Evolutionary conservation across 2,797 vertebrate species (phyloP).

Genomic region (Steatocranus sp.): DNA sequence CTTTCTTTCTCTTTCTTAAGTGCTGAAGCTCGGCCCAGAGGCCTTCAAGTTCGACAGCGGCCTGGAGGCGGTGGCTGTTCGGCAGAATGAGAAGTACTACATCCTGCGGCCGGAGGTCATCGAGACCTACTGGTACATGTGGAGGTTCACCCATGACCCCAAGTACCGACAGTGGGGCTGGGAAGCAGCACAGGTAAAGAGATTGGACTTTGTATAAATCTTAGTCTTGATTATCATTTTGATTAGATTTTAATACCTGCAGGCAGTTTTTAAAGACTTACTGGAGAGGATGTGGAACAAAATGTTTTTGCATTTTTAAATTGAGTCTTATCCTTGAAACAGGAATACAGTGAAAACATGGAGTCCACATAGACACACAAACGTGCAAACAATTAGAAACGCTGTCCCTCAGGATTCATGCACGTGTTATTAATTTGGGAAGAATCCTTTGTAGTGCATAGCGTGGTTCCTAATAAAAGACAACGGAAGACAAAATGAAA

Average conservation of each 20-base stretch:
- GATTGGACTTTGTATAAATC: background rate
- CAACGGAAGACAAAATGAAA: background rate
- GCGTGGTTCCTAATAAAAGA: fast-evolving
- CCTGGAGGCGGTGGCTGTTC: slow-evolving; percentile 90
- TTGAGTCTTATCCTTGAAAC: background rate
- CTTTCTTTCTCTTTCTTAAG: slow-evolving; percentile 55
- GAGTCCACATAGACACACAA: background rate
- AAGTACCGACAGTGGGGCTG: slow-evolving; percentile 98
- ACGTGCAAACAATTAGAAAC: background rate
- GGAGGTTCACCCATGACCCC: slow-evolving; percentile 97
- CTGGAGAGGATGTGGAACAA: background rate
- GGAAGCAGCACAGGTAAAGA: slow-evolving; percentile 90
- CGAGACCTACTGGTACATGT: slow-evolving; percentile 99
- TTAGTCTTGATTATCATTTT: background rate
- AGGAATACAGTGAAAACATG: background rate
- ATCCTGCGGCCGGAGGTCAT: slow-evolving; percentile 97
- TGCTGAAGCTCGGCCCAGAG: slow-evolving; percentile 94
- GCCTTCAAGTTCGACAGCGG: slow-evolving; percentile 98
- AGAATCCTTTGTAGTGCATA: background rate
- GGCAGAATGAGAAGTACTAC: slow-evolving; percentile 98
- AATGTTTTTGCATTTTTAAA: background rate
- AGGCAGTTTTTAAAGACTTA: background rate
- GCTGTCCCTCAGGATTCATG: background rate
- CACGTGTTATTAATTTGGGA: background rate
- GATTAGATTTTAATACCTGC: background rate